Evolutionary conservation across 2,888 invertebrate genomes (phyloP).

Genomic region (Tipula vernalis): DNA sequence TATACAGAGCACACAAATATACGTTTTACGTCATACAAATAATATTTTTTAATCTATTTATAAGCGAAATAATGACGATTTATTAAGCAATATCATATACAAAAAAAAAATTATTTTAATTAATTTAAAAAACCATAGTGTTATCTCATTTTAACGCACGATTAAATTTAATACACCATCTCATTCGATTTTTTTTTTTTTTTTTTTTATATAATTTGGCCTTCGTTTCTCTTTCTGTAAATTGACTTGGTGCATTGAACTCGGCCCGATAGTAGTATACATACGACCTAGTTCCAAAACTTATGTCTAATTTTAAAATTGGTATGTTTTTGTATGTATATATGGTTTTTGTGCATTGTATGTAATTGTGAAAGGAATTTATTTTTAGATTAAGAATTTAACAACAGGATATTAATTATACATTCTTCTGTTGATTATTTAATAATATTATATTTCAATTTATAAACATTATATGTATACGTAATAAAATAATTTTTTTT

Average conservation of each 20-base stretch:
- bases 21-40: background rate
- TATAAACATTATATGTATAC: background rate
- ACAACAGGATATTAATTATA: background rate
- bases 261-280: constrained; percentile 18
- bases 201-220: constrained; percentile 16
- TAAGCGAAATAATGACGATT: background rate
- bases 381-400: background rate
- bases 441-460: background rate
- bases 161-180: background rate
- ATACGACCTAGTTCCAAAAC: constrained; percentile 21
- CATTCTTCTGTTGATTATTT: background rate
- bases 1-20: background rate
- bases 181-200: background rate
- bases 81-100: background rate
- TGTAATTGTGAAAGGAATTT: background rate
- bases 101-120: background rate
- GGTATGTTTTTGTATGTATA: background rate
- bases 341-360: background rate
- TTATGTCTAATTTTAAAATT: background rate
- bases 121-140: background rate
- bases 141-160: background rate
- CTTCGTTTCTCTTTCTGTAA: constrained; percentile 22
- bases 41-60: background rate
- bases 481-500: background rate
- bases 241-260: constrained; percentile 21